Conservation (phyloP, 2,113 vertebrate species). For the Neogobius melanostomus region DNA sequence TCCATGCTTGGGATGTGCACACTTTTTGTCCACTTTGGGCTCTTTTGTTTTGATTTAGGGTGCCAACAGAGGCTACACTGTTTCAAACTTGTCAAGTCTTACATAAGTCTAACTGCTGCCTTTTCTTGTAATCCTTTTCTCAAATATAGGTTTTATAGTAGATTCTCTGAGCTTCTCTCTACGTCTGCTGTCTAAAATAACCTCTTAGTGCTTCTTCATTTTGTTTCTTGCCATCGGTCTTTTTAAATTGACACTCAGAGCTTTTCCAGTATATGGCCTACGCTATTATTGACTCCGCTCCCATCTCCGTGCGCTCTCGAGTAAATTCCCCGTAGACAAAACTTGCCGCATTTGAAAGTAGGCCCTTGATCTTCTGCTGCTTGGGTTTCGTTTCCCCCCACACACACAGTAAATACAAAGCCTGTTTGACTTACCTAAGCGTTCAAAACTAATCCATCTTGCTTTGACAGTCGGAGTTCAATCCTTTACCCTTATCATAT, state of each 20-base stretch:
- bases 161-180: neutral
- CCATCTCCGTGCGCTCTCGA: conserved; percentile 2
- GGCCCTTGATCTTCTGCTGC: conserved; percentile 21
- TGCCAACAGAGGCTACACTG: too few relatives aligned
- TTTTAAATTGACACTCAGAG: conserved; percentile 3
- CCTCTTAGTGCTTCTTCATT: neutral
- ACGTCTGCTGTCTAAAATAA: neutral
- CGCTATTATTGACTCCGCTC: conserved; percentile 13
- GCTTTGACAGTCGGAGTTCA: conserved; percentile 50
- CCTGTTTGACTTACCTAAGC: conserved; percentile 41
- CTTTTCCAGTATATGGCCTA: conserved; percentile 15
- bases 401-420: conserved; percentile 44
- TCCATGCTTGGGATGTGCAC: too few relatives aligned
- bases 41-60: too few relatives aligned
- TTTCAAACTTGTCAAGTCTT: too few relatives aligned
- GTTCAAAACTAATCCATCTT: conserved; percentile 61
- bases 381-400: conserved; percentile 44
- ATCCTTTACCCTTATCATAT: conserved; percentile 59
- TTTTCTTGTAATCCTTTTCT: neutral
- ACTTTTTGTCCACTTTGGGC: too few relatives aligned
- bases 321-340: conserved; percentile 15
- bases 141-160: neutral
- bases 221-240: neutral
- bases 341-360: conserved; percentile 12
- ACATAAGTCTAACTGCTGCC: neutral